These are phyloP conservation scores for Scolopax rusticola DNA, from an alignment of 2,797 vertebrate species.

Conservation along the genomic window DNA sequence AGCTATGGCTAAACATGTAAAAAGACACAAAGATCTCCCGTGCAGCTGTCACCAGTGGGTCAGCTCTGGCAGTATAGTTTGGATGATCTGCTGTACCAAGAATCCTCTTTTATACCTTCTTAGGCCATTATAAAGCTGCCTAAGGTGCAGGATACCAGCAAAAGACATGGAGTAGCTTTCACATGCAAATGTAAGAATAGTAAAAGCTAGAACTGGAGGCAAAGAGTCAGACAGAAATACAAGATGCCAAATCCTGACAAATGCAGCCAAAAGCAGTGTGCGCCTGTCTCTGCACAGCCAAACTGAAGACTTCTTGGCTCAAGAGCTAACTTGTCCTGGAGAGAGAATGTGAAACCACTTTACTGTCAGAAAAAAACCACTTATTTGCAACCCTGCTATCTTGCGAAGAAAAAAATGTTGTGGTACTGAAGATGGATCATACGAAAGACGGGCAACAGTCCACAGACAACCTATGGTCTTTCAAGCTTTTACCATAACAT, in stretches of 20 bases:
- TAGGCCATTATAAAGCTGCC: not conserved
- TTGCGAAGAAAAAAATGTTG: not conserved
- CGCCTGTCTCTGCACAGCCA: not conserved
- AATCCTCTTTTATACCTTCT: not conserved
- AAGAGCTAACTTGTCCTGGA: not conserved
- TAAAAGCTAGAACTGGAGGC: not conserved
- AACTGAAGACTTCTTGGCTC: slow-evolving; percentile 31
- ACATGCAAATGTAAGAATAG: slow-evolving; percentile 28
- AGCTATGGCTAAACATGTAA: not conserved
- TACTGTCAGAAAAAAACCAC: not conserved
- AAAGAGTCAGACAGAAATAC: slow-evolving; percentile 2
- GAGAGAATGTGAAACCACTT: not conserved
- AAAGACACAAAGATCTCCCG: not conserved
- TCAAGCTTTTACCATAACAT: slow-evolving; percentile 16
- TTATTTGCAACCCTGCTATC: not conserved
- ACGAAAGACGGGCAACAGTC: not conserved
- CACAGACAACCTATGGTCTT: not conserved
- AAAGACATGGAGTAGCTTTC: not conserved
- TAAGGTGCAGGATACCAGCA: not conserved
- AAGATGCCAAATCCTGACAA: not conserved
- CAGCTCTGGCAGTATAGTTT: not conserved
- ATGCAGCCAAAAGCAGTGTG: not conserved
- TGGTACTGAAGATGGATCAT: not conserved
- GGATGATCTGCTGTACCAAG: not conserved
- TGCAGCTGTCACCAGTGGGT: not conserved